Evolutionary conservation across 2,888 invertebrate genomes (phyloP).

Genomic region (Xylophagus ater): DNA sequence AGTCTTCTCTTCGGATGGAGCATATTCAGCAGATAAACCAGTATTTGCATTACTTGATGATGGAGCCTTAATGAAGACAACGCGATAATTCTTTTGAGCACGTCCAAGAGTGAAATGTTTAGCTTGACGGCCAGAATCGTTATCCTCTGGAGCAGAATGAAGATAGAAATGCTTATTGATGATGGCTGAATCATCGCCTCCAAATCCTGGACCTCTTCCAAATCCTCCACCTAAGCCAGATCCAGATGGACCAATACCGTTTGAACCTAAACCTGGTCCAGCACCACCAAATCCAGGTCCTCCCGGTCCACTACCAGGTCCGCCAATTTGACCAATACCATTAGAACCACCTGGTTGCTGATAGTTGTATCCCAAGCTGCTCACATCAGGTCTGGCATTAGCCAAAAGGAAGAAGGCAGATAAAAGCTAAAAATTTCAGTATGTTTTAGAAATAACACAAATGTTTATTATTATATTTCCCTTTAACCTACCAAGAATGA

Average conservation of each 20-base stretch:
- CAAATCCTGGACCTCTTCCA: not conserved
- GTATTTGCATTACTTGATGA: conserved; percentile 3
- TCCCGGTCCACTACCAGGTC: too few relatives aligned
- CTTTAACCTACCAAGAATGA: conserved; percentile 9
- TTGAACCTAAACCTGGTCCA: too few relatives aligned
- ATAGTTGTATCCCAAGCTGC: too few relatives aligned
- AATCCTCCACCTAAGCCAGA: not conserved
- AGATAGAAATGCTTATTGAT: conserved; percentile 18
- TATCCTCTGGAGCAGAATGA: conserved; percentile 20
- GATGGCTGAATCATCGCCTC: conserved; percentile 11
- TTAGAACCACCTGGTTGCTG: too few relatives aligned
- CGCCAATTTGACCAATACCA: too few relatives aligned
- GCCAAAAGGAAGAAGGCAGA: not conserved
- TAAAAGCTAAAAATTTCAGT: not conserved
- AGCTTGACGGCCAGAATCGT: conserved; percentile 9
- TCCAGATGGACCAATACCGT: not conserved
- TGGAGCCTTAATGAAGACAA: conserved; percentile 21
- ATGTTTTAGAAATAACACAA: not conserved
- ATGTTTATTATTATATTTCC: not conserved
- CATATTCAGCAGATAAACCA: conserved; percentile 19
- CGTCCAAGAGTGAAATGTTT: conserved; percentile 13
- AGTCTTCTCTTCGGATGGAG: conserved; percentile 37
- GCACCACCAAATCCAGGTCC: too few relatives aligned
- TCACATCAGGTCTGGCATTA: not conserved
- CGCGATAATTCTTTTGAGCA: conserved; percentile 17